Evolutionary conservation across 1,140 invertebrate species (phyloP).

Genomic region (Bicyclus anynana): DNA sequence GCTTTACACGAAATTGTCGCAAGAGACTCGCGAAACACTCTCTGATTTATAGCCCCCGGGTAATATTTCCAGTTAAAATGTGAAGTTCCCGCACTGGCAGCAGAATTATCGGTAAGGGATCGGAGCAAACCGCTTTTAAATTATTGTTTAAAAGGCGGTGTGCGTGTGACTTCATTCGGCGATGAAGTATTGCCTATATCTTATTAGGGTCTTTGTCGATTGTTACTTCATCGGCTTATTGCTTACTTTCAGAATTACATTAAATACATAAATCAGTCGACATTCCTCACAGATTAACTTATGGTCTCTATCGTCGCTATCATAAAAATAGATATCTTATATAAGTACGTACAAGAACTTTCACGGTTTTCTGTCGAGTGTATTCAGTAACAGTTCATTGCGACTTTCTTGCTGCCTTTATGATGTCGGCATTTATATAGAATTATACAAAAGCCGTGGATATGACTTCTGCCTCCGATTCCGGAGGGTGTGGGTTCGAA

Average conservation of each 20-base stretch:
- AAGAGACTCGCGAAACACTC: slow-evolving; percentile 19
- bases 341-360: no score
- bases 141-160: slow-evolving; percentile 4
- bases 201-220: not conserved
- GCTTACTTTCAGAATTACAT: not conserved
- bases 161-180: not conserved
- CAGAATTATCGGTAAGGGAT: slow-evolving; percentile 44
- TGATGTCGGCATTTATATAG: no score
- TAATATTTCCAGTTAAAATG: slow-evolving; percentile 52
- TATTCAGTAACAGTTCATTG: no score
- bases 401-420: no score
- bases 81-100: slow-evolving; percentile 34
- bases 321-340: no score
- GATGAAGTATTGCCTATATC: not conserved
- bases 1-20: slow-evolving; percentile 41
- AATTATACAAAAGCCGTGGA: no score
- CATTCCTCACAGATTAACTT: no score
- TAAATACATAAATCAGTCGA: no score
- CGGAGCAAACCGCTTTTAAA: slow-evolving; percentile 17
- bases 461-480: no score
- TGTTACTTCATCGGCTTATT: not conserved
- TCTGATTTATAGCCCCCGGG: slow-evolving; percentile 56
- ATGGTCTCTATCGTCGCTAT: no score
- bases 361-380: no score
- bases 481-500: no score